Evolutionary conservation across 2,113 vertebrate genomes (phyloP).

Genomic region (Apaloderma vittatum): DNA sequence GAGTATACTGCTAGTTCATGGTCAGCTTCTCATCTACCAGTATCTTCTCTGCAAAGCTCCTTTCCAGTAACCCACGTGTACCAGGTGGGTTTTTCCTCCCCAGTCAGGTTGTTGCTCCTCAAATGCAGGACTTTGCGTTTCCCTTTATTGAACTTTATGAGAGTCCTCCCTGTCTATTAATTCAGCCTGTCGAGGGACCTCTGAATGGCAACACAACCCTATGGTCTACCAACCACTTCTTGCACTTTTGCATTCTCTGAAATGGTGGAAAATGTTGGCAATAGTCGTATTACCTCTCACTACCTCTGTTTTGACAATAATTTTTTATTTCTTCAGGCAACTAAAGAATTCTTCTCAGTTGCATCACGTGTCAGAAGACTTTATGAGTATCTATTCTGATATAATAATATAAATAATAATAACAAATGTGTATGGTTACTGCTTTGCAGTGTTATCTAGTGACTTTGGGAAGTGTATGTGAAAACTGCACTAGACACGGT

Average conservation of each 20-base stretch:
- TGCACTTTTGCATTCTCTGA: not conserved
- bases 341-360: not conserved
- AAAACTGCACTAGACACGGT: not conserved
- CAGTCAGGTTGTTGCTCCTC: not conserved
- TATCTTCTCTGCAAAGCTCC: not conserved
- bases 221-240: not conserved
- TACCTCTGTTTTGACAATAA: not conserved
- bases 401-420: not conserved
- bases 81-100: not conserved
- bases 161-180: not conserved
- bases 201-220: not conserved
- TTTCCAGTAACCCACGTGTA: not conserved
- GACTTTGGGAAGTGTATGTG: not conserved
- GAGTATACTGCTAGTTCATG: not conserved
- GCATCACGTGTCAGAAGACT: not conserved
- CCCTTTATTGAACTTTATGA: not conserved
- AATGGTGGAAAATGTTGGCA: not conserved
- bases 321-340: not conserved
- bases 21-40: not conserved
- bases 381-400: not conserved
- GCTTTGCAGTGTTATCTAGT: not conserved
- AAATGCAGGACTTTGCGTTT: not conserved
- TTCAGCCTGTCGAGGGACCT: not conserved
- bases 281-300: not conserved
- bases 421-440: not conserved